Evolutionary conservation across 2,797 vertebrate genomes (phyloP).

Genomic region (Hydrocynus forskahlii): DNA sequence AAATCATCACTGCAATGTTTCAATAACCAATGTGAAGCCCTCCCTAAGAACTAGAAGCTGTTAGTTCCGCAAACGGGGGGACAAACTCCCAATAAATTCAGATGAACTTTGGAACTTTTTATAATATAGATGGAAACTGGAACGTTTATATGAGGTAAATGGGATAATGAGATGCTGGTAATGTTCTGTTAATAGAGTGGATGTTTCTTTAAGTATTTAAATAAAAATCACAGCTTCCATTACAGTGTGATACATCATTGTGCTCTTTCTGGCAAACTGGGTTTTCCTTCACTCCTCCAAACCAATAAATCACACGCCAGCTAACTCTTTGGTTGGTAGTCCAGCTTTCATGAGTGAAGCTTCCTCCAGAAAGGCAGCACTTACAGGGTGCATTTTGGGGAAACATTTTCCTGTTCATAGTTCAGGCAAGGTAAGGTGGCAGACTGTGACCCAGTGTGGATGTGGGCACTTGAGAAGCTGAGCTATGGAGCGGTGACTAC

Average conservation of each 20-base stretch:
- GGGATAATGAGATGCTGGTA: too few relatives aligned
- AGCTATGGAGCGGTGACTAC: slow-evolving; percentile 1
- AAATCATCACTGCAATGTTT: too few relatives aligned
- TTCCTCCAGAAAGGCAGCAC: background rate
- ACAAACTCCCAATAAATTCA: background rate
- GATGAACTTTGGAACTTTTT: background rate
- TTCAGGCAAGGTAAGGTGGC: background rate
- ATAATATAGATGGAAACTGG: background rate
- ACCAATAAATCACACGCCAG: background rate
- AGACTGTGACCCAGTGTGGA: slow-evolving; percentile 11
- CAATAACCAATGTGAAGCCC: too few relatives aligned
- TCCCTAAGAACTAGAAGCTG: too few relatives aligned
- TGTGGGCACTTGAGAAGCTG: slow-evolving; percentile 1
- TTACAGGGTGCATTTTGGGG: background rate
- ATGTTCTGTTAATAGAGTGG: background rate
- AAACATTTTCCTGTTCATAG: background rate
- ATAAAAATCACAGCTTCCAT: background rate
- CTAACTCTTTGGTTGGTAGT: background rate
- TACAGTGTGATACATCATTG: background rate
- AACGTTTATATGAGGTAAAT: background rate
- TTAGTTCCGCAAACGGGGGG: background rate
- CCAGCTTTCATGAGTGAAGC: too few relatives aligned
- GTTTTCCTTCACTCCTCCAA: background rate
- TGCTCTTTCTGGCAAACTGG: background rate
- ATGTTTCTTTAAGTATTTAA: background rate